Percentiles rank a stretch among this genome's conserved stretches.
phyloP scores from a whole-genome alignment of 92 coral and sea anemone species.

The Porites evermanni region DNA sequence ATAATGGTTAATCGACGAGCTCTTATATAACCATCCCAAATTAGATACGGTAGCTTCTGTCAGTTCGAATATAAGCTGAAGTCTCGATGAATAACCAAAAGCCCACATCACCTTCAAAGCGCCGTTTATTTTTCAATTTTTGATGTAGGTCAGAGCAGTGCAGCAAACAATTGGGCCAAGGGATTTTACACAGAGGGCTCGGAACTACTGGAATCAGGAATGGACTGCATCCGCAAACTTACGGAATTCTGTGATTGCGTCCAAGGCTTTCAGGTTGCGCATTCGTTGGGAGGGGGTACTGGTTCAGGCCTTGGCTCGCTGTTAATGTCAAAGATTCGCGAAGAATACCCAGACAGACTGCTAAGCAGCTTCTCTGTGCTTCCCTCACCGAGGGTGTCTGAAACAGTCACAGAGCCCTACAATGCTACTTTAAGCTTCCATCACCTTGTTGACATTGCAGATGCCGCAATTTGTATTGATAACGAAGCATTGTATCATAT shows the following conservation, averaged over 20 bases:
- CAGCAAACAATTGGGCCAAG: conserved; percentile 96
- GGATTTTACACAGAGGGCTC: conserved; percentile 95
- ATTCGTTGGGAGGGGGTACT: conserved; percentile 93
- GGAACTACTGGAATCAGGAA: conserved; percentile 83
- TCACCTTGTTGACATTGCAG: conserved; percentile 89
- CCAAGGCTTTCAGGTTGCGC: conserved; percentile 92
- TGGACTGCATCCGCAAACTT: conserved; percentile 90
- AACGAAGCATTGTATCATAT: conserved; percentile 90
- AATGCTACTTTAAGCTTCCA: conserved; percentile 95
- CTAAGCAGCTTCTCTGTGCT: conserved; percentile 85
- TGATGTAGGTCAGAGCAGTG: conserved; percentile 81
- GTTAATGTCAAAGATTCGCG: conserved; percentile 87
- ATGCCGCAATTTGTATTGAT: conserved; percentile 90
- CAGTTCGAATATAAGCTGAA: not conserved
- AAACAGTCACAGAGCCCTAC: conserved; percentile 96
- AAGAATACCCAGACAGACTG: conserved; percentile 90
- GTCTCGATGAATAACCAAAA: not conserved
- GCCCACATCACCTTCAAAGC: not conserved
- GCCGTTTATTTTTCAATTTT: not conserved
- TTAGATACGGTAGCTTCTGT: no score
- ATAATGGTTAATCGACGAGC: no score
- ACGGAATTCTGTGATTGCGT: conserved; percentile 90
- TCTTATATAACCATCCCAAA: no score
- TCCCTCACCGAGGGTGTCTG: conserved; percentile 96
- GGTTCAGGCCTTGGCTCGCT: conserved; percentile 91